phyloP scores from a whole-genome alignment of 2,113 vertebrate species.

The cat (Felis catus) region DNA sequence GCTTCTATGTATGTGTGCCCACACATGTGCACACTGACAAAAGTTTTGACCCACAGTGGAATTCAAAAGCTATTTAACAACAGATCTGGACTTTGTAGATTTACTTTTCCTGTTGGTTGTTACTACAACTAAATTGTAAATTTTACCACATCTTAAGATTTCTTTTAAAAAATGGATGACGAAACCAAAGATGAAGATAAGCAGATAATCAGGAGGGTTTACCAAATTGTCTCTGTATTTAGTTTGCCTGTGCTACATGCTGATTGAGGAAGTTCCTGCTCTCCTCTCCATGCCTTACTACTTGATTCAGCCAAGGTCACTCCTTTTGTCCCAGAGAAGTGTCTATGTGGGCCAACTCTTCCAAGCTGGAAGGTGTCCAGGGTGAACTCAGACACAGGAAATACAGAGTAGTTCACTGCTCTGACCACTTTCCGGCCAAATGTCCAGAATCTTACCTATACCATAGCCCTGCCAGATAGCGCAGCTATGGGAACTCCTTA shows the following conservation, averaged over 20 bases:
- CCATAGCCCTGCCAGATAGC: neutral
- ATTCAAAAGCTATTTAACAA: constrained; percentile 11
- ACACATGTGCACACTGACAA: neutral
- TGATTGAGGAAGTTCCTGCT: neutral
- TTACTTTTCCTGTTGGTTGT: neutral
- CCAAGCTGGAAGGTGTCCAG: neutral
- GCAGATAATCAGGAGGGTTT: neutral
- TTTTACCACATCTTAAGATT: neutral
- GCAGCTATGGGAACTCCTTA: neutral
- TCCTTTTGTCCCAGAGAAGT: neutral
- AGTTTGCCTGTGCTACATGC: neutral
- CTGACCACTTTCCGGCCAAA: neutral
- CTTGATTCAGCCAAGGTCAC: neutral
- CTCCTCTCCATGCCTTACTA: neutral
- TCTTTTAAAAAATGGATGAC: neutral
- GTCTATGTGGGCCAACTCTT: neutral
- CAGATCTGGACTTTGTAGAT: neutral
- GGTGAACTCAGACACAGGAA: neutral
- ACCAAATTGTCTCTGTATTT: neutral
- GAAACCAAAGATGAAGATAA: neutral
- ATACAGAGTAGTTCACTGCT: neutral
- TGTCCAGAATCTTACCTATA: neutral
- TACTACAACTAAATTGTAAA: neutral
- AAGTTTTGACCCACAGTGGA: neutral
- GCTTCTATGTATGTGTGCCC: neutral